These are phyloP conservation scores for Zapornia atra DNA, from an alignment of 2,113 vertebrate species.

Conservation along the genomic window DNA sequence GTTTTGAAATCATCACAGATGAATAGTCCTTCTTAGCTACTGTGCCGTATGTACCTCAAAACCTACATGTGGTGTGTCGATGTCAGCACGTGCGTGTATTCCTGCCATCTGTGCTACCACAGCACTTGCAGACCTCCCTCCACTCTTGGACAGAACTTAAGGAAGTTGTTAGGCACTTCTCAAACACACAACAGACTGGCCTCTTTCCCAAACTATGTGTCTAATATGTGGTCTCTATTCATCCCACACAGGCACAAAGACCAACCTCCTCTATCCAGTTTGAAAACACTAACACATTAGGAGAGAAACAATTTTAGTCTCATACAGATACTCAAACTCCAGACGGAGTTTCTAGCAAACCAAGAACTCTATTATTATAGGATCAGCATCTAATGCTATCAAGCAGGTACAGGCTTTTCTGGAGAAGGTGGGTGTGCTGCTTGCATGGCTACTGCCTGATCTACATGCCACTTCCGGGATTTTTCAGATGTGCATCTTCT, in stretches of 20 bases:
- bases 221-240: neutral
- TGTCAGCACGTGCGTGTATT: neutral
- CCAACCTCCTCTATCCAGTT: neutral
- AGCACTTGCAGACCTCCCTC: neutral
- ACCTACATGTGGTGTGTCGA: neutral
- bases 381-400: neutral
- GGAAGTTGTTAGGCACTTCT: neutral
- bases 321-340: neutral
- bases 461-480: rapidly evolving
- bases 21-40: neutral
- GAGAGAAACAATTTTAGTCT: neutral
- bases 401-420: neutral
- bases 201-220: neutral
- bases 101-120: neutral
- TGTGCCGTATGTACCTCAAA: neutral
- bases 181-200: neutral
- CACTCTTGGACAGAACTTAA: neutral
- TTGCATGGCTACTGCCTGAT: neutral
- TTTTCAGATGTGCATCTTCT: neutral
- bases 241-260: neutral
- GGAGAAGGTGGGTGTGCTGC: neutral
- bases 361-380: neutral
- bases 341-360: neutral
- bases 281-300: neutral
- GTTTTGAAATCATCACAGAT: neutral